A percentile compares a stretch with the other conserved stretches of the same genome.
These are phyloP conservation scores for Lates calcarifer DNA, from an alignment of 2,113 vertebrate species.

Conservation along the genomic window DNA sequence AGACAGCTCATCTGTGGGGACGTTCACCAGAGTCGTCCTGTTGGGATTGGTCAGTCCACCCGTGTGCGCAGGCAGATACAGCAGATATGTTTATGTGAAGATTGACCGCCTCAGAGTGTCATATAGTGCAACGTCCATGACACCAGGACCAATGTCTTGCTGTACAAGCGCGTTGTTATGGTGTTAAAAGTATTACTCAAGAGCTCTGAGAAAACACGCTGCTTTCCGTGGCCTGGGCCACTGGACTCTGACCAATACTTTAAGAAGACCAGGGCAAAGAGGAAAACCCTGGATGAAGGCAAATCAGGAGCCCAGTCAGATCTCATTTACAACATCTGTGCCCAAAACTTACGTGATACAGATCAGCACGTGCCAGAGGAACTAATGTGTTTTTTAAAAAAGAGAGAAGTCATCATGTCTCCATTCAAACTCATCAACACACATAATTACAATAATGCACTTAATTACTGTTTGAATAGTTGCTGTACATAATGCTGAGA, in stretches of 20 bases:
- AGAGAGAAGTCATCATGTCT: constrained; percentile 37
- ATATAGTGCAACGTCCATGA: constrained; percentile 31
- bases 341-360: constrained; percentile 50
- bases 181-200: constrained; percentile 66
- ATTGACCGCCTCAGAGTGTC: constrained; percentile 35
- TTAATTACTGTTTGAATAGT: constrained; percentile 74
- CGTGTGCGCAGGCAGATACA: constrained; percentile 14
- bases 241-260: constrained; percentile 34
- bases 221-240: constrained; percentile 18
- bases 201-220: constrained; percentile 26
- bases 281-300: constrained; percentile 58
- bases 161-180: constrained; percentile 41
- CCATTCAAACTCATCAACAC: constrained; percentile 71
- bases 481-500: constrained; percentile 79
- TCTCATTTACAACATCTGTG: constrained; percentile 55
- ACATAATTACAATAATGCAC: constrained; percentile 80
- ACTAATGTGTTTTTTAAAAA: not conserved
- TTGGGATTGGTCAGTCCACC: constrained; percentile 20
- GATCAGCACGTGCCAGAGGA: constrained; percentile 66
- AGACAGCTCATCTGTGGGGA: constrained; percentile 19
- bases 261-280: constrained; percentile 32
- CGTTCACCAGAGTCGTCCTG: constrained; percentile 18
- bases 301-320: constrained; percentile 58
- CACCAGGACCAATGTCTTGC: constrained; percentile 27
- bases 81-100: constrained; percentile 43